Evolutionary conservation across 2,888 invertebrate genomes (phyloP).

Genomic region (Epirrhoe alternata): DNA sequence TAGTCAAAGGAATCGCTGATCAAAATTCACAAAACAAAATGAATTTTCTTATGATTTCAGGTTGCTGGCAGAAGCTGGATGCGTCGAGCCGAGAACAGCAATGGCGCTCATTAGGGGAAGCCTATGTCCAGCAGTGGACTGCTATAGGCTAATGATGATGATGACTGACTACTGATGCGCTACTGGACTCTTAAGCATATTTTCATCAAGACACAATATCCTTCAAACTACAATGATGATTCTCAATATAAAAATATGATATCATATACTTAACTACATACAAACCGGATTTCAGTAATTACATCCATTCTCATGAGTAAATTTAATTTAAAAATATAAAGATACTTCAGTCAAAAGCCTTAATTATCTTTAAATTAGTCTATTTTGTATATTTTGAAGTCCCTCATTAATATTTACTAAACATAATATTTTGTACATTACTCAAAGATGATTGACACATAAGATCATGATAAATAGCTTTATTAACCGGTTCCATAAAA

Average conservation of each 20-base stretch:
- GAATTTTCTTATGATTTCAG: too few species aligned
- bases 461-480: slow-evolving; percentile 38
- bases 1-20: too few species aligned
- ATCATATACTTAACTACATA: slow-evolving; percentile 21
- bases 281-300: slow-evolving; percentile 49
- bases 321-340: slow-evolving; percentile 37
- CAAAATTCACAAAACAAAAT: too few species aligned
- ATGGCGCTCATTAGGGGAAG: too few species aligned
- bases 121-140: too few species aligned
- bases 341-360: slow-evolving; percentile 25
- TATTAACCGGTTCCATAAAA: slow-evolving; percentile 28
- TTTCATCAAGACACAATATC: neutral
- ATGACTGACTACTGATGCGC: too few species aligned
- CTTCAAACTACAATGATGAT: slow-evolving; percentile 8
- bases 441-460: slow-evolving; percentile 42
- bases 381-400: slow-evolving; percentile 31
- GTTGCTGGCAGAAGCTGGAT: too few species aligned
- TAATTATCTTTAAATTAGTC: slow-evolving; percentile 34
- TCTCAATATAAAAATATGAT: slow-evolving; percentile 11
- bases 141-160: too few species aligned
- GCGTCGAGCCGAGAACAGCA: too few species aligned
- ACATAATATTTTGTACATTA: slow-evolving; percentile 33
- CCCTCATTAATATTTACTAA: slow-evolving; percentile 34
- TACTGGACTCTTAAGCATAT: too few species aligned
- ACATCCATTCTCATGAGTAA: slow-evolving; percentile 43